Base-by-base conservation (phyloP, 2,888 invertebrate genomes). In the Plusia festucae region DNA sequence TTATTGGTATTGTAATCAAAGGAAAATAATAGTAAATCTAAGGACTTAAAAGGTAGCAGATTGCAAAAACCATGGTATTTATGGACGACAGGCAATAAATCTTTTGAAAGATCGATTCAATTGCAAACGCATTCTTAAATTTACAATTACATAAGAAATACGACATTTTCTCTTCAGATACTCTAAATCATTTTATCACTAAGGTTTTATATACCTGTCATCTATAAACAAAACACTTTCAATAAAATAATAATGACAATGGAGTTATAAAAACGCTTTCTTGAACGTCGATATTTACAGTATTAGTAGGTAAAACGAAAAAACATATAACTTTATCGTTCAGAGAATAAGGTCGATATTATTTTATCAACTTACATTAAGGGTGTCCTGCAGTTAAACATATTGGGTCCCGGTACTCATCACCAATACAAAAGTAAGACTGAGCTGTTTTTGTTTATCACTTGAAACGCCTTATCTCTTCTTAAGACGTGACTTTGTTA, bases 401-500 rank as follows among this genome's bases (percentile, higher is more conserved):
- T 53, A 22, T 46, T 53, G 2, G 22, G 53, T 16, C 34, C 77
- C 34, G 27, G 54, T 34, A 11, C 22, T 22, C 51, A 11, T 8
- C 20, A n/a, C 30, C n/a, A 55, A 59, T 20, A 60, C 24, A 24
- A 8, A 34, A 59, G 22, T 20, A 46, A 62, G 1, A 77, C 73
- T 72, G 49, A 46, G 9, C 7, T 1, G 51, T 57, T 56, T 51
- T 16, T 20, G 18, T 53, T 60, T 55, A 53, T 18, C 52, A 11
- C 46, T 72, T 52, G 32, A 52, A 51, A 60, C 20, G 13, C 15
- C 53, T 53, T 65, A 72, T 79, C 76, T 76, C 53, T 7, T 34
- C 22, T 54, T 20, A 20, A 59, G 58, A 82, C 81, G 81, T 82
- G 81, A 62, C 66, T 75, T 72, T 55, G 59, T 67, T 22, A 20